Evolutionary conservation across 2,113 vertebrate genomes (phyloP).

Genomic region (Ciconia boyciana): DNA sequence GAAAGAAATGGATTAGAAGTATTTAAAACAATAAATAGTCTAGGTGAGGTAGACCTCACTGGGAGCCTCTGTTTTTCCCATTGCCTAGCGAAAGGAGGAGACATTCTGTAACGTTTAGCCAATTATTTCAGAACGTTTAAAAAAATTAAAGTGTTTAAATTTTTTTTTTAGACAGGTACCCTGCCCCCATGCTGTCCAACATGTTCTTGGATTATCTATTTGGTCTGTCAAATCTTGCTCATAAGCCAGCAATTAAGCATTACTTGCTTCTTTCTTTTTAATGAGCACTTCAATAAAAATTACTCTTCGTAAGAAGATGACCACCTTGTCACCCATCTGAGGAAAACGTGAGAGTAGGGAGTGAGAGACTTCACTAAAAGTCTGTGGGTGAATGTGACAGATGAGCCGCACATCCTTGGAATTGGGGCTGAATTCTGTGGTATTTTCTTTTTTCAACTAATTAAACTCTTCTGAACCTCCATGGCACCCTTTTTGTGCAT

Average conservation of each 20-base stretch:
- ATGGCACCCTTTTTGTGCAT: background rate
- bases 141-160: background rate
- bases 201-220: background rate
- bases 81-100: background rate
- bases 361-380: background rate
- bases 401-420: background rate
- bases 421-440: background rate
- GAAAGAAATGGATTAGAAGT: background rate
- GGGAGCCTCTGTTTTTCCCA: background rate
- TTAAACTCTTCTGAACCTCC: background rate
- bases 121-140: background rate
- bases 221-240: background rate
- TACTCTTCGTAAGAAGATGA: background rate
- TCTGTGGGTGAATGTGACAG: background rate
- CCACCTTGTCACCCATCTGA: background rate
- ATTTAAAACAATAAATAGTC: background rate
- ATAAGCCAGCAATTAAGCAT: background rate
- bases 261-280: background rate
- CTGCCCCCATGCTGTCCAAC: background rate
- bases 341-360: background rate
- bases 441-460: background rate
- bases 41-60: background rate
- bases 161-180: background rate
- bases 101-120: accelerated
- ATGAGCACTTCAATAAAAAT: background rate